These are phyloP conservation scores for Rotaria macrura DNA, from an alignment of 2,888 invertebrate genomes.

Conservation along the genomic window DNA sequence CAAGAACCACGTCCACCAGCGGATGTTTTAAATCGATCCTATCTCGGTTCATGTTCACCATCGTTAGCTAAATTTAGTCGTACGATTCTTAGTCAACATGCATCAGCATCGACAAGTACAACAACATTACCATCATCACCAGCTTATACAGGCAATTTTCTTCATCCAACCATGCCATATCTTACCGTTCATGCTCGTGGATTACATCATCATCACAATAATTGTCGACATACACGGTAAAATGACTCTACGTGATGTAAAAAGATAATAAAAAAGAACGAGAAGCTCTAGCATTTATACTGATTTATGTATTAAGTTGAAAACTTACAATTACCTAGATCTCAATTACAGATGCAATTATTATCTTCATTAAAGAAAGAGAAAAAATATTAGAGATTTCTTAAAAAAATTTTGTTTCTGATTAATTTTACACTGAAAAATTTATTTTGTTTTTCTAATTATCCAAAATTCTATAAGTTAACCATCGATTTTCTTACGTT, in stretches of 20 bases:
- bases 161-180: constrained; percentile 7
- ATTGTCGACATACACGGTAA: neutral
- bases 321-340: too few species aligned
- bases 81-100: neutral
- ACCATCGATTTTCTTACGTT: too few species aligned
- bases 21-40: neutral
- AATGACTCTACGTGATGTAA: neutral
- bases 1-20: neutral
- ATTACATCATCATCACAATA: neutral
- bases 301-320: too few species aligned
- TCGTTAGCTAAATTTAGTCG: neutral
- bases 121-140: neutral
- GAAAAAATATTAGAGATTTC: too few species aligned
- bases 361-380: too few species aligned
- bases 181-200: neutral
- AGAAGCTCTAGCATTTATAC: too few species aligned
- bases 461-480: too few species aligned
- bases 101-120: neutral
- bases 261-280: too few species aligned
- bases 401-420: too few species aligned
- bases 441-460: too few species aligned
- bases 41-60: neutral
- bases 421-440: too few species aligned
- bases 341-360: neutral
- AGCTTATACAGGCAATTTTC: neutral